Evolutionary conservation across 2,888 invertebrate species (phyloP).

Genomic region (Venusia cambrica): DNA sequence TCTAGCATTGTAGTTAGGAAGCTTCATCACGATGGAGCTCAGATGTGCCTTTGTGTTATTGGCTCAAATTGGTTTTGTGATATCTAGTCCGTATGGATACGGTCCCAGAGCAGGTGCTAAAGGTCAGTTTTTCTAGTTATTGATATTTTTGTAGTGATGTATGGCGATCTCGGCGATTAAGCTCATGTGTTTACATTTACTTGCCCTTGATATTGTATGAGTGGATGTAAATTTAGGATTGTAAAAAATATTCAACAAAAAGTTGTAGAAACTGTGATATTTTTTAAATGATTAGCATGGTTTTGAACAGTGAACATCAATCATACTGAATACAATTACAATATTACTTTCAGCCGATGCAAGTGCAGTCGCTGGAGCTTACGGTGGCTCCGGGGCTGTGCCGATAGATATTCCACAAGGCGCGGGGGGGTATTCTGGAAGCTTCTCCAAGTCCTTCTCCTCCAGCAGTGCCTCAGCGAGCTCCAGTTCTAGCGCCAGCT

Average conservation of each 20-base stretch:
- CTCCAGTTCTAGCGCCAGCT: conserved; percentile 64
- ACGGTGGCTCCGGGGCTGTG: conserved; percentile 39
- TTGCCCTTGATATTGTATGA: conserved; percentile 17
- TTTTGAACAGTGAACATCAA: too few relatives aligned
- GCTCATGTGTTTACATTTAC: conserved; percentile 8
- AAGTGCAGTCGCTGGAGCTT: conserved; percentile 50
- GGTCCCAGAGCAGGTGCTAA: conserved; percentile 62
- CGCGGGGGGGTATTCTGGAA: conserved; percentile 64
- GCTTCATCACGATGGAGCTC: conserved; percentile 72
- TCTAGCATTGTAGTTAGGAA: conserved; percentile 64
- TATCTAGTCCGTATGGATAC: conserved; percentile 63
- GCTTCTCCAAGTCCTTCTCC: conserved; percentile 65
- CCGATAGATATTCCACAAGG: conserved; percentile 49
- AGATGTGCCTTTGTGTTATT: conserved; percentile 53
- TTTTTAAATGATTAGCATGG: not conserved
- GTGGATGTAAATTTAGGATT: not conserved
- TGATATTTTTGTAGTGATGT: conserved; percentile 16
- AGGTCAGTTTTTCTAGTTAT: conserved; percentile 44
- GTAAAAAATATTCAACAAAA: conserved; percentile 3
- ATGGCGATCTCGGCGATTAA: conserved; percentile 4
- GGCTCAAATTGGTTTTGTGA: conserved; percentile 46
- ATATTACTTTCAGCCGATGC: conserved; percentile 47
- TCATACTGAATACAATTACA: not conserved
- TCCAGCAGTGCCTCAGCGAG: conserved; percentile 67
- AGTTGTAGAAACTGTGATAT: not conserved